These are phyloP conservation scores for Taenaris catops DNA, from an alignment of 2,888 invertebrate species.

Conservation along the genomic window DNA sequence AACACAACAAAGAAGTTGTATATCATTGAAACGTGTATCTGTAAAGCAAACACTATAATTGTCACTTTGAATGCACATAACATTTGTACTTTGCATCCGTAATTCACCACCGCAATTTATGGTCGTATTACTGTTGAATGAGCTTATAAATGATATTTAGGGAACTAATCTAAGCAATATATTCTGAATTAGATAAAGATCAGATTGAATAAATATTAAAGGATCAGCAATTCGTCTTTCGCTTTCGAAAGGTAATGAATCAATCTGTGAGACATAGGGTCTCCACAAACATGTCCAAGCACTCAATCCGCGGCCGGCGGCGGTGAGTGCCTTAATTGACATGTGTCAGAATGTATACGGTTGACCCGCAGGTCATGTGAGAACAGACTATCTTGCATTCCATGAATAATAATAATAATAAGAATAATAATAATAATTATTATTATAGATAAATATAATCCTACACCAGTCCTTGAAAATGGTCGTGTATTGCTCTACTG, in stretches of 20 bases:
- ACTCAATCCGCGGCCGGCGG: slow-evolving; percentile 67
- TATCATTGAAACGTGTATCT: slow-evolving; percentile 44
- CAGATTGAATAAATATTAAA: slow-evolving; percentile 23
- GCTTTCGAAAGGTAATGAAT: slow-evolving; percentile 58
- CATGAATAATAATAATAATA: no score
- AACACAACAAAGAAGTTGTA: slow-evolving; percentile 57
- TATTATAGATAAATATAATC: no score
- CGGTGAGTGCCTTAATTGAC: slow-evolving; percentile 72
- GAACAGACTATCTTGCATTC: slow-evolving; percentile 66
- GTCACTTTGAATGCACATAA: slow-evolving; percentile 42
- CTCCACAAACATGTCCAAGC: slow-evolving; percentile 74
- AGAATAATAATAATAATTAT: no score
- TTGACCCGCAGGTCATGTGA: slow-evolving; percentile 71
- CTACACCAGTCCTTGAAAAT: no score
- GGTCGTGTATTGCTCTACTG: no score
- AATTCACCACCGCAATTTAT: slow-evolving; percentile 18
- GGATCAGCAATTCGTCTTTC: slow-evolving; percentile 30
- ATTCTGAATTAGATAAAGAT: slow-evolving; percentile 22
- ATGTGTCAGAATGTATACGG: slow-evolving; percentile 74
- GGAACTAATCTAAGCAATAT: slow-evolving; percentile 23
- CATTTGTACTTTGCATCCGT: slow-evolving; percentile 24
- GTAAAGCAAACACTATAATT: slow-evolving; percentile 46
- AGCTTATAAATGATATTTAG: slow-evolving; percentile 21
- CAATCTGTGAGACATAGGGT: slow-evolving; percentile 62
- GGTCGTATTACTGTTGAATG: slow-evolving; percentile 16